phyloP scores from a whole-genome alignment of 2,797 vertebrate genomes.

The Nothura maculosa region DNA sequence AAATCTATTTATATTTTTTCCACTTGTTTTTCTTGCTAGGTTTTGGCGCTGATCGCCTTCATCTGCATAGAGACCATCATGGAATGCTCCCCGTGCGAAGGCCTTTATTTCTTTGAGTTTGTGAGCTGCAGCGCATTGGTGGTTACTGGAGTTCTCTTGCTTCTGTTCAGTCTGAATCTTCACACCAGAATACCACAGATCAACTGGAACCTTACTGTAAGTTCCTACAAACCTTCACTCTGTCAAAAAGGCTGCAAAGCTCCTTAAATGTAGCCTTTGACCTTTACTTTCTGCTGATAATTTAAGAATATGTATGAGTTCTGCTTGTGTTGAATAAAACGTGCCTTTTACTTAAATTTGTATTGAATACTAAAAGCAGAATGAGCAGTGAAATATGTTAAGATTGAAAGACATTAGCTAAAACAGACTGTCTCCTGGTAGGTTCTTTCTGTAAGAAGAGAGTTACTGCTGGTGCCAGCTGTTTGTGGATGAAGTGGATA shows the following conservation, averaged over 20 bases:
- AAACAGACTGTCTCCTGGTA: neutral
- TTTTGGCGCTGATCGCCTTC: slow-evolving; percentile 92
- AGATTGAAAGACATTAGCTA: neutral
- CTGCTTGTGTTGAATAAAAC: neutral
- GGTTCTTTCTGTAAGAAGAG: neutral
- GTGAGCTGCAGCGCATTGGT: slow-evolving; percentile 97
- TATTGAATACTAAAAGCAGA: neutral
- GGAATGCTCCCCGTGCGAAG: slow-evolving; percentile 94
- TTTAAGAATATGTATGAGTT: neutral
- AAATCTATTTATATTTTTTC: slow-evolving; percentile 70
- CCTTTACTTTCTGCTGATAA: neutral
- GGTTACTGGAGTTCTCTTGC: slow-evolving; percentile 92
- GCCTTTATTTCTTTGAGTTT: slow-evolving; percentile 98
- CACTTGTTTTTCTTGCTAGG: slow-evolving; percentile 80
- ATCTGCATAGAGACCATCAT: slow-evolving; percentile 98
- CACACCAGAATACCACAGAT: slow-evolving; percentile 93
- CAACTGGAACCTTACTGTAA: slow-evolving; percentile 97
- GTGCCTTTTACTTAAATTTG: neutral
- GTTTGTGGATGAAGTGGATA: slow-evolving; percentile 1
- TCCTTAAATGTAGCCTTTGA: slow-evolving; percentile 12
- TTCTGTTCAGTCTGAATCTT: slow-evolving; percentile 93
- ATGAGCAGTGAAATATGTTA: neutral
- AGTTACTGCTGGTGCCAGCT: neutral
- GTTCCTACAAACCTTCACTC: slow-evolving; percentile 60
- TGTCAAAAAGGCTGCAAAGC: slow-evolving; percentile 15